Evolutionary conservation across 2,797 vertebrate genomes (phyloP).

Genomic region (Emys orbicularis): DNA sequence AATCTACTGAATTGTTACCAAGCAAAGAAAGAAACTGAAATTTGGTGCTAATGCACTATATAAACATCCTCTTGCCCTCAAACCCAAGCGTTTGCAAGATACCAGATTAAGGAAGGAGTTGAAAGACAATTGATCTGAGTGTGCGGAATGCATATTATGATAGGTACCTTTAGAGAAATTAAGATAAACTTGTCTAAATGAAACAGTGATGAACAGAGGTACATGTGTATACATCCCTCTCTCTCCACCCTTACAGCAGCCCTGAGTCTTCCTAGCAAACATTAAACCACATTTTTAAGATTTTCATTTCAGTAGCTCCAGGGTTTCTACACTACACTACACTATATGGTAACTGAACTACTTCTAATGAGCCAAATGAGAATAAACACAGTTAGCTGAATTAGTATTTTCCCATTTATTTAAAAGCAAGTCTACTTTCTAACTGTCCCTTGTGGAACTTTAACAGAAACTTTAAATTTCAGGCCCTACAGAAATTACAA

Average conservation of each 20-base stretch:
- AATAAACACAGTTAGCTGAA: slow-evolving; percentile 47
- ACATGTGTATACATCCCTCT: neutral
- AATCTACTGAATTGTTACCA: slow-evolving; percentile 17
- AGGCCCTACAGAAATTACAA: neutral
- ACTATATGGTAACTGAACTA: slow-evolving; percentile 13
- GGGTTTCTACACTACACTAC: neutral
- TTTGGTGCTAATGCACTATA: neutral
- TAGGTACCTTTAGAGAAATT: slow-evolving; percentile 26
- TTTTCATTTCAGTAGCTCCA: slow-evolving; percentile 25
- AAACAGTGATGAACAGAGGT: slow-evolving; percentile 51
- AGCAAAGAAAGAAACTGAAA: slow-evolving; percentile 16
- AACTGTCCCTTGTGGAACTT: neutral
- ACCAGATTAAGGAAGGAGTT: slow-evolving; percentile 7
- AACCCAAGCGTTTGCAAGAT: neutral
- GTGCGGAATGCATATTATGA: slow-evolving; percentile 33
- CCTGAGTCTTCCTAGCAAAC: slow-evolving; percentile 22
- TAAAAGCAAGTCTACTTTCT: slow-evolving; percentile 7
- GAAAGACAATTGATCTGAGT: neutral
- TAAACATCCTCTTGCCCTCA: slow-evolving; percentile 2
- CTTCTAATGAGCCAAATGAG: slow-evolving; percentile 45
- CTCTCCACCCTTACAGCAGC: neutral
- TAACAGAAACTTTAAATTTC: neutral
- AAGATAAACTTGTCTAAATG: slow-evolving; percentile 41
- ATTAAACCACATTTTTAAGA: slow-evolving; percentile 23
- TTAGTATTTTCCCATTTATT: slow-evolving; percentile 21